Percentiles rank a stretch among this genome's conserved stretches.
phyloP scores from a whole-genome alignment of 2,888 invertebrate species.

The Thera britannica region DNA sequence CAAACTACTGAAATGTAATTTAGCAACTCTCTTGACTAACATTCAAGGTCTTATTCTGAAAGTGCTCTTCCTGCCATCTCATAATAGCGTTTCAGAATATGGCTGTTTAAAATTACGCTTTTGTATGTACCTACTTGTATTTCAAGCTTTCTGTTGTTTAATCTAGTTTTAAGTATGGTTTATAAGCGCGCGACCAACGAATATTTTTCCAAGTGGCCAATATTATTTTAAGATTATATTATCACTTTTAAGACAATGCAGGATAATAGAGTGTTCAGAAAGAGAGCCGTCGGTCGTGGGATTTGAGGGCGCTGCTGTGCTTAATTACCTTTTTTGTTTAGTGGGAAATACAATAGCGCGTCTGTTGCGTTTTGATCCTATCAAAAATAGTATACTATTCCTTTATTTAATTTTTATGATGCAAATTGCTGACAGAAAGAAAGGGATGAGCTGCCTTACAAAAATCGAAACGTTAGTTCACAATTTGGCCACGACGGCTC shows the following conservation, averaged over 20 bases:
- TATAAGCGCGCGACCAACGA: constrained; percentile 43
- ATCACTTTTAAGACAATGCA: background rate
- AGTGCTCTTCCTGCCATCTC: background rate
- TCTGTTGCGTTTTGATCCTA: no score
- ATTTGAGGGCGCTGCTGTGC: no score
- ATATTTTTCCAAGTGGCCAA: constrained; percentile 46
- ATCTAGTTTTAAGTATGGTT: background rate
- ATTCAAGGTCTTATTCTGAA: constrained; percentile 1
- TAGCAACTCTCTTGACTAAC: background rate
- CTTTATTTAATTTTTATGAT: no score
- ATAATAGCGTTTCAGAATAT: background rate
- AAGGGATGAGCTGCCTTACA: no score
- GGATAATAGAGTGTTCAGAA: background rate
- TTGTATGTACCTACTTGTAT: background rate
- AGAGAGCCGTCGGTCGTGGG: no score
- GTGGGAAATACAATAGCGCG: no score
- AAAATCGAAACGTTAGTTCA: no score
- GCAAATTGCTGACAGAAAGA: no score
- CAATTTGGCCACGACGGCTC: no score
- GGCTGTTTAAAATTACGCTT: background rate
- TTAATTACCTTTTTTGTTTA: no score
- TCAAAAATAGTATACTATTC: no score
- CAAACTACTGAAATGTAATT: background rate
- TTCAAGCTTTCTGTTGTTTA: constrained; percentile 1
- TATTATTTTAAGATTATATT: constrained; percentile 18